Percentiles rank a stretch among this genome's conserved stretches.
These are phyloP conservation scores for Dinomys branickii DNA, from an alignment of 2,113 vertebrate genomes.

Conservation along the genomic window DNA sequence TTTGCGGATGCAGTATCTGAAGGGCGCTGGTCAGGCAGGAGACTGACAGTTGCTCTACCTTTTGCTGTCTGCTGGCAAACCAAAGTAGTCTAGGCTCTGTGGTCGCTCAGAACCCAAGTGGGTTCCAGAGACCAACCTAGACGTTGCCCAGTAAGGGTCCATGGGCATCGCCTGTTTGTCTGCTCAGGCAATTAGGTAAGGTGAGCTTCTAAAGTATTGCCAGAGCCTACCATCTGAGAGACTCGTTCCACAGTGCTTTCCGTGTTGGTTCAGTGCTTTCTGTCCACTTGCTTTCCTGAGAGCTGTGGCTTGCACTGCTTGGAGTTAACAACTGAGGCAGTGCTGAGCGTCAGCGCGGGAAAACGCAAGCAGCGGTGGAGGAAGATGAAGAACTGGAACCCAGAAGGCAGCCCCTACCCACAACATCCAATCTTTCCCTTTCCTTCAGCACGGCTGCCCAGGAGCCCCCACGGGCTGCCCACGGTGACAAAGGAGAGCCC, in stretches of 20 bases:
- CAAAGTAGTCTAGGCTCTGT: neutral
- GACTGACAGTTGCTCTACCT: neutral
- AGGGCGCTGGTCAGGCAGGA: neutral
- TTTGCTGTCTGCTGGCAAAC: neutral
- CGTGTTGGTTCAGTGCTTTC: neutral
- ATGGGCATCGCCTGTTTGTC: neutral
- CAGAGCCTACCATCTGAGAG: neutral
- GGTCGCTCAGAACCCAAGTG: neutral
- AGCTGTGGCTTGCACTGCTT: neutral
- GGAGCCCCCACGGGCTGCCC: conserved; percentile 50
- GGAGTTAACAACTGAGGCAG: neutral
- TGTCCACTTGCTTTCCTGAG: neutral
- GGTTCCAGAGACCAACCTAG: neutral
- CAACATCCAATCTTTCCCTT: conserved; percentile 62
- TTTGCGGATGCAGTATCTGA: neutral
- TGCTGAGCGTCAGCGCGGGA: conserved; percentile 49
- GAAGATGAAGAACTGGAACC: conserved; percentile 64
- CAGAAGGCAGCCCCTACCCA: conserved; percentile 66
- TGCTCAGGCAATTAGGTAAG: neutral
- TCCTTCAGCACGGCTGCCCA: conserved; percentile 46
- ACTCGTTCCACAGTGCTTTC: neutral
- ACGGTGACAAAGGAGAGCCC: conserved; percentile 75
- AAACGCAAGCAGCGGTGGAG: conserved; percentile 47
- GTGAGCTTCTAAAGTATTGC: neutral
- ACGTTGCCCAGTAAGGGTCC: neutral